Conservation (phyloP, 2,113 vertebrate species). For the Piaya cayana region DNA sequence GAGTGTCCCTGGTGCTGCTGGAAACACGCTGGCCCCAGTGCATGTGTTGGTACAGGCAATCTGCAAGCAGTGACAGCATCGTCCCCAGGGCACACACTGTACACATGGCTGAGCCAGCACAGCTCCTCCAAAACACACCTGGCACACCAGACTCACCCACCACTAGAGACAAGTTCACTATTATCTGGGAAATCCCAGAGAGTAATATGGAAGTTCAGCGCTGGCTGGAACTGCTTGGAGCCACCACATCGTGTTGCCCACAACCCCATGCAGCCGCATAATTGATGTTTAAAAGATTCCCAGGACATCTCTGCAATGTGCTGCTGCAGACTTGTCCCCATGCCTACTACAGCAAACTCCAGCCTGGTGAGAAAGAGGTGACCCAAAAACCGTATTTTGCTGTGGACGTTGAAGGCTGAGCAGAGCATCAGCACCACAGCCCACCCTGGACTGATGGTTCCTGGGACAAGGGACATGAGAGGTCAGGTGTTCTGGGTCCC, state of each 20-base stretch:
- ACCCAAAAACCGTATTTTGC: not conserved
- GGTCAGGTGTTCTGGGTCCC: not conserved
- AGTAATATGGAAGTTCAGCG: rapidly evolving
- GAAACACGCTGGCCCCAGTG: rapidly evolving
- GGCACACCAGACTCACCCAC: not conserved
- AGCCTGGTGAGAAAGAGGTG: not conserved
- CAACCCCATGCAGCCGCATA: not conserved
- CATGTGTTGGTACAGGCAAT: not conserved
- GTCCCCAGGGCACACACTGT: not conserved
- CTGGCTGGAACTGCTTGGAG: not conserved
- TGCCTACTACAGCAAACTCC: not conserved
- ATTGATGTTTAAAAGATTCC: not conserved
- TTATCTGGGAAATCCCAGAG: not conserved
- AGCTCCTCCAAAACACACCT: not conserved
- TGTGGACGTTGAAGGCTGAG: rapidly evolving
- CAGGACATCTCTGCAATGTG: not conserved
- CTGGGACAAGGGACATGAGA: not conserved
- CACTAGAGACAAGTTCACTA: rapidly evolving
- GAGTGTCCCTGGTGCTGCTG: not conserved
- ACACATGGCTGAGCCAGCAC: not conserved
- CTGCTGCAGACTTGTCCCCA: rapidly evolving
- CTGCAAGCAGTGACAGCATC: rapidly evolving
- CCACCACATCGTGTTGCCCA: not conserved
- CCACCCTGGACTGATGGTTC: not conserved
- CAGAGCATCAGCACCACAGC: not conserved